These are phyloP conservation scores for Chymomyza procnemis DNA, from an alignment of 2,888 invertebrate genomes.

Conservation along the genomic window DNA sequence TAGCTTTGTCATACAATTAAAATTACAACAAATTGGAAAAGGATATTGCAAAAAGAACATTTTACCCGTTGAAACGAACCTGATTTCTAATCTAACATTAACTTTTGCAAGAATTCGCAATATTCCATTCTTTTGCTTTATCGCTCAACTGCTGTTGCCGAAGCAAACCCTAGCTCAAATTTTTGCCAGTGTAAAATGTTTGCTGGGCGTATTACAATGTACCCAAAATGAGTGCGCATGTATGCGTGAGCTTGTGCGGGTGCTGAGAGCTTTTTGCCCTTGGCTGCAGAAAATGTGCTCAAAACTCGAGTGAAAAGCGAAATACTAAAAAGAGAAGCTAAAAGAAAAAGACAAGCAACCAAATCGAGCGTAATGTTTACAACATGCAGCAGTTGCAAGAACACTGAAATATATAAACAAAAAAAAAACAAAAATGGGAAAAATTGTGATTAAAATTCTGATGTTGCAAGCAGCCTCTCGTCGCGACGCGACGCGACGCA, in stretches of 20 bases:
- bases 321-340: conserved; percentile 16
- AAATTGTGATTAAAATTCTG: conserved; percentile 36
- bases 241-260: conserved; percentile 42
- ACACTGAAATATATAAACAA: conserved; percentile 31
- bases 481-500: conserved; percentile 38
- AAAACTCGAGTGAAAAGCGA: conserved; percentile 22
- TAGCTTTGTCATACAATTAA: no score
- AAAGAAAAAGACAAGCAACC: conserved; percentile 8
- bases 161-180: neutral
- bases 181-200: neutral
- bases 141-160: no score
- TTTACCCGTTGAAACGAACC: no score
- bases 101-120: no score
- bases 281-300: conserved; percentile 36
- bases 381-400: conserved; percentile 27
- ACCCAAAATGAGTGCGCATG: conserved; percentile 26
- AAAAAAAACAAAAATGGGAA: conserved; percentile 19
- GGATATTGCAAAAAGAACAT: no score
- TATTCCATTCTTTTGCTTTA: no score
- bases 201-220: conserved; percentile 44
- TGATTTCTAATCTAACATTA: no score
- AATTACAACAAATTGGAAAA: no score
- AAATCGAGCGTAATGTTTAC: conserved; percentile 40
- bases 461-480: neutral
- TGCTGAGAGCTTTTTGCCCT: conserved; percentile 37